Conservation (phyloP, 2,113 vertebrate genomes). For the Verasper variegatus region DNA sequence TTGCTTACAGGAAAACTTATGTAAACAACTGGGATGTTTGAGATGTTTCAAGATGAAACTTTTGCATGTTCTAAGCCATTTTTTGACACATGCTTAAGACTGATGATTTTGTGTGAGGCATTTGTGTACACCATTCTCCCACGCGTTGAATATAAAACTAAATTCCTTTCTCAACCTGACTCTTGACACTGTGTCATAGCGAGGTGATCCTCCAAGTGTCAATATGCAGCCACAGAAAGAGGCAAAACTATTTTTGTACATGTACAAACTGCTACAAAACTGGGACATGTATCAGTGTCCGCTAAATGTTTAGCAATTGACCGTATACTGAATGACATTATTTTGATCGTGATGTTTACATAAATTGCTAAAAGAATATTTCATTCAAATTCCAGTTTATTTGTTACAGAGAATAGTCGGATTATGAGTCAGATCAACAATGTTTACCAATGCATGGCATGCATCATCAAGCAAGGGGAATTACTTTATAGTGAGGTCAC, state of each 20-base stretch:
- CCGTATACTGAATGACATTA: no score
- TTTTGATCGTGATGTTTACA: no score
- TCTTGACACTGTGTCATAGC: background rate
- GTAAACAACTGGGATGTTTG: no score
- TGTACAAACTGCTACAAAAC: background rate
- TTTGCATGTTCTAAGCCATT: background rate
- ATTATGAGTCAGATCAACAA: no score
- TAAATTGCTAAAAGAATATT: no score
- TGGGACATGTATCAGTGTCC: background rate
- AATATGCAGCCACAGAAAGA: background rate
- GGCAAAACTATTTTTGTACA: background rate
- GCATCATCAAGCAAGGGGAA: no score
- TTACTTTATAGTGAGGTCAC: no score
- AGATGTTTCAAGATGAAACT: no score
- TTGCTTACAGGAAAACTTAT: no score
- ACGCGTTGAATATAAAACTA: background rate
- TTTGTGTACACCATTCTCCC: background rate
- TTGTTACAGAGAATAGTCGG: no score
- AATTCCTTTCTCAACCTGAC: background rate
- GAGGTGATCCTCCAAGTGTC: background rate
- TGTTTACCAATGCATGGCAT: no score
- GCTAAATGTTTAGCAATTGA: background rate
- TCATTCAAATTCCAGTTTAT: no score
- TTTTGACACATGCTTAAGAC: background rate
- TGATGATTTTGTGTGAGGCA: slow-evolving; percentile 2